Conservation (phyloP, 2,888 invertebrate species). For the Leptopilina myrica region DNA sequence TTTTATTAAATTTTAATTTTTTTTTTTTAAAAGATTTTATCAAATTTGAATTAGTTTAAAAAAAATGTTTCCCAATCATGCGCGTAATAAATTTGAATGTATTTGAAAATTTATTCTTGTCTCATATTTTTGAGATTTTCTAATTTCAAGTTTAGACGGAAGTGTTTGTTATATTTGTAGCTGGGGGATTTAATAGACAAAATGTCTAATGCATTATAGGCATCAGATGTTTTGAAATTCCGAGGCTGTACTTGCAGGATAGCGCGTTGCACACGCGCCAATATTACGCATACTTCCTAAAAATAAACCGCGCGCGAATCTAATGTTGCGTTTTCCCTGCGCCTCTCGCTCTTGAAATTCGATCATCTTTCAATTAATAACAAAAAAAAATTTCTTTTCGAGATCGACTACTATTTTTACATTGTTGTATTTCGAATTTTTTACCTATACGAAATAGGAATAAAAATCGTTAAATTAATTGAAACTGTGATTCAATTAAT, state of each 20-base stretch:
- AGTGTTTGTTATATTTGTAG: not conserved
- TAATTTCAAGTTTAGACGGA: not conserved
- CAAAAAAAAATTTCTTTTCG: too few species aligned
- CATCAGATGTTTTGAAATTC: slow-evolving; percentile 53
- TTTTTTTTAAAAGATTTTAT: too few species aligned
- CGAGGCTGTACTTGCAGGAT: slow-evolving; percentile 53
- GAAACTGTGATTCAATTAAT: too few species aligned
- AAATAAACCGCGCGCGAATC: slow-evolving; percentile 50
- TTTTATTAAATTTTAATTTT: too few species aligned
- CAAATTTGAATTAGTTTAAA: too few species aligned
- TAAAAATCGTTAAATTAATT: too few species aligned
- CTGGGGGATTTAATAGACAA: not conserved
- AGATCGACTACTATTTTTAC: too few species aligned
- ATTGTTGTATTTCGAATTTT: too few species aligned
- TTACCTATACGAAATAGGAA: too few species aligned
- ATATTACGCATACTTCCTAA: slow-evolving; percentile 54
- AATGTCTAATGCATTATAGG: not conserved
- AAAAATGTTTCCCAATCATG: too few species aligned
- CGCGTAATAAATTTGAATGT: too few species aligned
- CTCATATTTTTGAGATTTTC: not conserved
- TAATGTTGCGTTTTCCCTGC: slow-evolving; percentile 42
- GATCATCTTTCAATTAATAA: too few species aligned
- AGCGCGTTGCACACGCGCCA: slow-evolving; percentile 48
- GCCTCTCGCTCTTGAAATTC: slow-evolving; percentile 24
- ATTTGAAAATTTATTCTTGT: not conserved